Base-by-base conservation (phyloP, 92 coral and sea anemone genomes). In the Pocillopora meandrina region DNA sequence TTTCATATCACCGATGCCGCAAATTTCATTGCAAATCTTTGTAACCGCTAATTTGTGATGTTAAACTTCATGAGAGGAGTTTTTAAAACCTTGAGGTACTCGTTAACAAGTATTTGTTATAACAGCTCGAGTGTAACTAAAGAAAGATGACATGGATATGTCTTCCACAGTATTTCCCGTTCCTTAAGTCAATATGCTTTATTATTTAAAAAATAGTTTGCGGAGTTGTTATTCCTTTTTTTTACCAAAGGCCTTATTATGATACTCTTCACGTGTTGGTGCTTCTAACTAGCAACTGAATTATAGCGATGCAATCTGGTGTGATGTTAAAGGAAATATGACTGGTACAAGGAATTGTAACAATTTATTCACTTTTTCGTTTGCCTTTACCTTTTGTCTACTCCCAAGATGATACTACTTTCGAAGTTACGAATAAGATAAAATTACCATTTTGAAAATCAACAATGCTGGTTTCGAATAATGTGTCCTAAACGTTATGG, bases 81-180 rank as follows among this genome's bases (percentile, higher is more conserved):
- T 67, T 26, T 67, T 67, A 12, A 31, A 67, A 67, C 69, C 35
- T 8, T 31, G 18, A 12, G 18, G 19, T 33, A 36, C 34, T 21
- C 42, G 55, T 35, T 8, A 69, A 5, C 56, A 13, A 69, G 42
- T 69, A 35, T 33, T 1, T 68, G 23, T 33, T 68, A 68, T 68
- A 68, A 16, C 1, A 18, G 0, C 74, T 52, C 7, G 42, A 69
- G 62, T 17, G n/a, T 20, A 34, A 35, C 5, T 35, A 52, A 1
- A 68, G 20, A 12, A 26, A 33, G 18, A 3, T 13, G 11, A 35
- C 23, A 34, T 12, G 19, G 77, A 71, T 57, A 81, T 63, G 49
- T 57, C 84, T 68, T 62, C 57, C 65, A 17, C 16, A 14, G 57
- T 67, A 79, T 68, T 80, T 80, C 75, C 56, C 34, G 42, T 66